Percentiles rank a stretch among this genome's conserved stretches.
Conservation (phyloP, 1,140 invertebrate species). For the Homarus americanus region DNA sequence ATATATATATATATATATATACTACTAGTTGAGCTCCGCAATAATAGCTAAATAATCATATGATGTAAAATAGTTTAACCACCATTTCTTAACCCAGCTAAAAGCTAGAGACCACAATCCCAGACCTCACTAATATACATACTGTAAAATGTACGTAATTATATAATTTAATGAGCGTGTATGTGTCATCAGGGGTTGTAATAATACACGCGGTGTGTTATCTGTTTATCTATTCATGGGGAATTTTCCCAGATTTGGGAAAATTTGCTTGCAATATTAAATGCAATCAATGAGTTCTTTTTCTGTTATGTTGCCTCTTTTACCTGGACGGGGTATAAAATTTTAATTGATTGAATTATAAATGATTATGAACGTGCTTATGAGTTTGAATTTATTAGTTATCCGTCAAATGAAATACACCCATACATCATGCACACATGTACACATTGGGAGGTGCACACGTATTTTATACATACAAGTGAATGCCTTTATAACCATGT, state of each 20-base stretch:
- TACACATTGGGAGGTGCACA: neutral
- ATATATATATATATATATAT: constrained; percentile 7
- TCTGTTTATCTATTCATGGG: neutral
- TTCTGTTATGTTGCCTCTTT: neutral
- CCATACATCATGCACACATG: neutral
- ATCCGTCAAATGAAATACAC: neutral
- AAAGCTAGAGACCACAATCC: neutral
- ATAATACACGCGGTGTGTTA: neutral
- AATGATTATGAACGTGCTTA: neutral
- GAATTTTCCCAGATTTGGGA: neutral
- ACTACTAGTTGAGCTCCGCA: neutral
- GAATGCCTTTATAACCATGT: too few species aligned
- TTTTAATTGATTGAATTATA: neutral
- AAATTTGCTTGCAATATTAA: constrained; percentile 7
- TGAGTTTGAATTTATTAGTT: neutral
- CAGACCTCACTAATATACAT: neutral
- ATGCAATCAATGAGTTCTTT: neutral
- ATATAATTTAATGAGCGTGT: neutral
- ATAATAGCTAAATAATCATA: neutral
- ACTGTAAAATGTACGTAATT: neutral
- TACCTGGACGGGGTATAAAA: neutral
- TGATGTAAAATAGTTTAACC: neutral
- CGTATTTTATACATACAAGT: too few species aligned
- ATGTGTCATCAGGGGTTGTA: neutral
- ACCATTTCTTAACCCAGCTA: neutral